Percentiles rank a stretch among this genome's conserved stretches.
Evolutionary conservation across 2,888 invertebrate genomes (phyloP).

Genomic region (Spilosoma lubricipeda): DNA sequence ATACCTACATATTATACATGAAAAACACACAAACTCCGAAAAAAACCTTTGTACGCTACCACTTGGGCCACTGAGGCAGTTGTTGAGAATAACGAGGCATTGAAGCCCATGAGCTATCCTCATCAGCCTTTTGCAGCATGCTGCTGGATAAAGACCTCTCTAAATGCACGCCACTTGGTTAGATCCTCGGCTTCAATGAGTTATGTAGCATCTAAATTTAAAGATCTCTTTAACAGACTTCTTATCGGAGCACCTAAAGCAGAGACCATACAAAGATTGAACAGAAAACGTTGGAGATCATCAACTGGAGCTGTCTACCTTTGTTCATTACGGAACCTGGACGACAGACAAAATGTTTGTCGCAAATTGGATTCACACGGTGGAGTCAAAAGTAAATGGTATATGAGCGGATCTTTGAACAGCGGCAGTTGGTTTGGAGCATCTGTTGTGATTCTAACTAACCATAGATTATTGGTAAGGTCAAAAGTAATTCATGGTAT

Average conservation of each 20-base stretch:
- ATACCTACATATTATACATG: no score
- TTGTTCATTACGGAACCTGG: constrained; percentile 56
- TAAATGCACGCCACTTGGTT: no score
- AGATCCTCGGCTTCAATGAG: background rate
- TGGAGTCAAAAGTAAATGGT: background rate
- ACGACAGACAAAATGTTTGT: constrained; percentile 55
- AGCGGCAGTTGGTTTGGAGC: constrained; percentile 82
- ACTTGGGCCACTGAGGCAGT: no score
- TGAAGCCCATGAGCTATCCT: no score
- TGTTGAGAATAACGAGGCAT: no score
- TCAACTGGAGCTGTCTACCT: constrained; percentile 61
- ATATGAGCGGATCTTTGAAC: constrained; percentile 38
- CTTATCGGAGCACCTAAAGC: constrained; percentile 75
- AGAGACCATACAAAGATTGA: background rate
- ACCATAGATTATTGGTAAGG: constrained; percentile 67
- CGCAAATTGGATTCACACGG: constrained; percentile 42
- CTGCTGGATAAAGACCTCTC: no score
- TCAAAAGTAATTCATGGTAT: background rate
- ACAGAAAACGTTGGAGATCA: background rate
- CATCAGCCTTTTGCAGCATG: no score
- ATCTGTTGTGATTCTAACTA: constrained; percentile 60
- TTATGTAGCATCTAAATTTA: background rate
- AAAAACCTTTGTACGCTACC: no score
- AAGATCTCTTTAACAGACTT: constrained; percentile 53
- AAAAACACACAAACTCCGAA: no score